Evolutionary conservation across 2,113 vertebrate genomes (phyloP).

Genomic region (Elaphurus davidianus): DNA sequence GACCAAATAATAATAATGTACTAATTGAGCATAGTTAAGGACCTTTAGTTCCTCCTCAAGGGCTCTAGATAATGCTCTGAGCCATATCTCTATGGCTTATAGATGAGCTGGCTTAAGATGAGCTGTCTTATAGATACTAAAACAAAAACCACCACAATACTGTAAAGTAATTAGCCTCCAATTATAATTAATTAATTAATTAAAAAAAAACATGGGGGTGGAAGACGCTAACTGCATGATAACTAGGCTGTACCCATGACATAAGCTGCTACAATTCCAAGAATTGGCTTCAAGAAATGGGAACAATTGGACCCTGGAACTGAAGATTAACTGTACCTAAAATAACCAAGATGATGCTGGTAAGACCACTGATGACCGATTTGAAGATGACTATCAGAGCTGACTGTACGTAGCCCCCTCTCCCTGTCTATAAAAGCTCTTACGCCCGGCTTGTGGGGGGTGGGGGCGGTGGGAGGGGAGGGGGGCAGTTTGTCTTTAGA

Average conservation of each 20-base stretch:
- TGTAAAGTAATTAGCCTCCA: background rate
- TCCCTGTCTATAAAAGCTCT: background rate
- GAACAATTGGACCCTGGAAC: background rate
- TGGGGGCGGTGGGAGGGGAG: fast-evolving
- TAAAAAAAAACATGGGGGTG: background rate
- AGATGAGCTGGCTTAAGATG: background rate
- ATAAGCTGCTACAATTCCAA: background rate
- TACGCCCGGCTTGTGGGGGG: background rate
- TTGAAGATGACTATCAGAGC: background rate
- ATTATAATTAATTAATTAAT: background rate
- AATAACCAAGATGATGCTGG: background rate
- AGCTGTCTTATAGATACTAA: background rate
- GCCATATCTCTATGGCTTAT: background rate
- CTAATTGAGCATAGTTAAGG: background rate
- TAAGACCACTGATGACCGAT: background rate
- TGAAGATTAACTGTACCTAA: background rate
- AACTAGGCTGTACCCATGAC: background rate
- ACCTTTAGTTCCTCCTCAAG: background rate
- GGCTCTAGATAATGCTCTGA: background rate
- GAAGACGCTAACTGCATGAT: background rate
- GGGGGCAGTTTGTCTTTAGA: background rate
- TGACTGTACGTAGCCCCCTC: background rate
- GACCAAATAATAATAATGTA: background rate
- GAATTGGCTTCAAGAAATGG: background rate
- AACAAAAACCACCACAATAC: background rate